phyloP scores from a whole-genome alignment of 1,140 invertebrate species.

The Dolichoris vasculosae region DNA sequence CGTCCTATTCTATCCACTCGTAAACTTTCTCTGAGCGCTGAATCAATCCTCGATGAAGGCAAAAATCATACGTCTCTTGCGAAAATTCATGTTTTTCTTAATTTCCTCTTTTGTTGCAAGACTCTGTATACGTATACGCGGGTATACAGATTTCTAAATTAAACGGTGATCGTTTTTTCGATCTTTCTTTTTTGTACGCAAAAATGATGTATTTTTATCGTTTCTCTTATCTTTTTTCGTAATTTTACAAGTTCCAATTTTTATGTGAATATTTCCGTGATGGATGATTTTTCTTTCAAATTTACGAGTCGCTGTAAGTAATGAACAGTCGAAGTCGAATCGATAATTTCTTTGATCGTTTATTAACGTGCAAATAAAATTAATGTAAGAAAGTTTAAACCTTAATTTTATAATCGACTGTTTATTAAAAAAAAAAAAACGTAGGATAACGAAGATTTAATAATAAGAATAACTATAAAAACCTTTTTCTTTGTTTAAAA shows the following conservation, averaged over 20 bases:
- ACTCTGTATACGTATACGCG: neutral
- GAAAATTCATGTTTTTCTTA: neutral
- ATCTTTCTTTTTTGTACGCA: neutral
- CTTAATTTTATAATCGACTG: too few relatives aligned
- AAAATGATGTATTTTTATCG: neutral
- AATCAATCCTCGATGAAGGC: constrained; percentile 7
- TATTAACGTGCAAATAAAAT: neutral
- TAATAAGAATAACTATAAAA: neutral
- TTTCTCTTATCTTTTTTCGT: neutral
- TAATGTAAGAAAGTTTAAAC: neutral
- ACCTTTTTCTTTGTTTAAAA: too few relatives aligned
- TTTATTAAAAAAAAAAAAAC: constrained; percentile 3
- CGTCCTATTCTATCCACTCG: too few relatives aligned
- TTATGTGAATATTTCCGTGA: neutral
- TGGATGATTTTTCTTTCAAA: constrained; percentile 28
- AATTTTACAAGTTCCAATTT: neutral
- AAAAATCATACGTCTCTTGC: constrained; percentile 28
- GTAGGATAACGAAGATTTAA: constrained; percentile 15
- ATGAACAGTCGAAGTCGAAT: constrained; percentile 16
- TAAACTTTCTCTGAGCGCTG: constrained; percentile 7
- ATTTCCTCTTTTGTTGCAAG: too few relatives aligned
- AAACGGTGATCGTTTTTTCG: neutral
- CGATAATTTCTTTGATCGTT: neutral
- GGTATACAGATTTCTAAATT: neutral
- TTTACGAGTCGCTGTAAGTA: neutral